Percentiles rank a stretch among this genome's conserved stretches.
These are phyloP conservation scores for Pardosa pseudoannulata DNA, from an alignment of 2,888 invertebrate genomes.

Conservation along the genomic window DNA sequence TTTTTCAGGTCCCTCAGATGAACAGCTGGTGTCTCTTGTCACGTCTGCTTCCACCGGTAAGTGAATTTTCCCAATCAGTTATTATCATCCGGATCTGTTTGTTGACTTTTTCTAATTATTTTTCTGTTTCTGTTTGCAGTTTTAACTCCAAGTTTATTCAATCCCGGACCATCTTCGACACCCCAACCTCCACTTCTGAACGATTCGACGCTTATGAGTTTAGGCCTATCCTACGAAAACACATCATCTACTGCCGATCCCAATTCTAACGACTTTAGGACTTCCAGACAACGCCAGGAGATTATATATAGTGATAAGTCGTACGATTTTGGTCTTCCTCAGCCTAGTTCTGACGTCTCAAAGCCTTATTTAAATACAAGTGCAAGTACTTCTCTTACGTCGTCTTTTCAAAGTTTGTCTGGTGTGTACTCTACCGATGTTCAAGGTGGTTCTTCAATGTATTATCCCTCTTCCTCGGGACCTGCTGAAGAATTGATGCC, in stretches of 20 bases:
- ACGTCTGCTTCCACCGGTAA: constrained; percentile 13
- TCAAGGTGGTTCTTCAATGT: constrained; percentile 17
- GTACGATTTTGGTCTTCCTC: constrained; percentile 19
- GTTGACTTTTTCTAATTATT: not conserved
- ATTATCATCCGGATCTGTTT: not conserved
- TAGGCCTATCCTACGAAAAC: constrained; percentile 39
- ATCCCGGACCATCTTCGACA: constrained; percentile 3
- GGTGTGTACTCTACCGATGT: constrained; percentile 19
- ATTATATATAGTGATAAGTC: constrained; percentile 19
- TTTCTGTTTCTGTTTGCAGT: constrained; percentile 15
- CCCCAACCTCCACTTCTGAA: constrained; percentile 17
- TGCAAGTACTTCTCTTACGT: constrained; percentile 19
- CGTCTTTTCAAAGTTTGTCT: constrained; percentile 1
- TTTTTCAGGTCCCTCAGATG: constrained; percentile 30
- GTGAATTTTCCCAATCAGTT: not conserved
- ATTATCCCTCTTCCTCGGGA: constrained; percentile 1
- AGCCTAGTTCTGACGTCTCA: constrained; percentile 17
- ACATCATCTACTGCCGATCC: constrained; percentile 1
- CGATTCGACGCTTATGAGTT: constrained; percentile 19
- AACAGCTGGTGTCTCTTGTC: constrained; percentile 33
- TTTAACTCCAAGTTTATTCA: constrained; percentile 35
- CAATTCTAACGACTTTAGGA: constrained; percentile 10
- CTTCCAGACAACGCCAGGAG: constrained; percentile 16
- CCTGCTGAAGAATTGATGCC: constrained; percentile 10
- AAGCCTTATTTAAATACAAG: constrained; percentile 24